phyloP scores from a whole-genome alignment of 2,888 invertebrate species.

The Xestia sexstrigata region DNA sequence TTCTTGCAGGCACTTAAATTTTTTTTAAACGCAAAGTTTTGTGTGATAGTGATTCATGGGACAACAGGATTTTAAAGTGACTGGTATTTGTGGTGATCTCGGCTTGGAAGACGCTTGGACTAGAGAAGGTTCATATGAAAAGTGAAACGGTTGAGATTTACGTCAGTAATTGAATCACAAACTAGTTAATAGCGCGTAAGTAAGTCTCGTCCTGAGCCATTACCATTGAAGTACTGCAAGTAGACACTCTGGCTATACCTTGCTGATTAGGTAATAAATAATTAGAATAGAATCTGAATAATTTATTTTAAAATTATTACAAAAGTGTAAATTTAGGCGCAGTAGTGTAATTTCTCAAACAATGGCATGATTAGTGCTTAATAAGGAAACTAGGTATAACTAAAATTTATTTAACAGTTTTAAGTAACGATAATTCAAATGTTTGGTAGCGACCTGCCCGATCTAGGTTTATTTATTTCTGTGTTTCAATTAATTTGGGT shows the following conservation, averaged over 20 bases:
- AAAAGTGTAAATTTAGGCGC: too few relatives aligned
- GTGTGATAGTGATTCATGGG: background rate
- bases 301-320: too few relatives aligned
- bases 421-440: too few relatives aligned
- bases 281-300: too few relatives aligned
- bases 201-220: background rate
- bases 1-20: constrained; percentile 14
- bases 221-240: background rate
- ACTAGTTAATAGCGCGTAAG: background rate
- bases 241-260: background rate
- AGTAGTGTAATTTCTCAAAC: too few relatives aligned
- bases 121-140: background rate
- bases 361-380: too few relatives aligned
- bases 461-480: too few relatives aligned
- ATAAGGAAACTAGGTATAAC: too few relatives aligned
- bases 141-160: background rate
- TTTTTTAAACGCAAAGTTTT: constrained; percentile 2
- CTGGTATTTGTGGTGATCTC: background rate
- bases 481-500: too few relatives aligned
- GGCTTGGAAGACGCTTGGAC: background rate
- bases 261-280: background rate
- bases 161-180: background rate
- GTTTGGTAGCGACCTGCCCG: too few relatives aligned
- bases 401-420: too few relatives aligned
- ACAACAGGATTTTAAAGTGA: background rate